Percentiles rank a stretch among this genome's conserved stretches.
phyloP scores from a whole-genome alignment of 2,888 invertebrate species.

The Theristus sp. region DNA sequence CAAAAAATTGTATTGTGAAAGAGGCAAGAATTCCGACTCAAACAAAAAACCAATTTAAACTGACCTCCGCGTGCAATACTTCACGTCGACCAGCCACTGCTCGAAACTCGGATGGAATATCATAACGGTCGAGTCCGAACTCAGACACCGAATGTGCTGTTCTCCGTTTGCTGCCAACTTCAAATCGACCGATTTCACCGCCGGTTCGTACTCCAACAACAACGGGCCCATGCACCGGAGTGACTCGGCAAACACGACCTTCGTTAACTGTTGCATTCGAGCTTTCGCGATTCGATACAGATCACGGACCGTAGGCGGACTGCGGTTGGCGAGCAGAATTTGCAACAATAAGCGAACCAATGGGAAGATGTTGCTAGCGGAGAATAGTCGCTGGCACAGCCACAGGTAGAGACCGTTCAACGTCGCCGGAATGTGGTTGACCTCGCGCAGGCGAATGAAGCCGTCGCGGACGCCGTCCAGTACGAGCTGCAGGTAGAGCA shows the following conservation, averaged over 20 bases:
- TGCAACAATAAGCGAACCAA: slow-evolving; percentile 54
- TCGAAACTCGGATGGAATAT: slow-evolving; percentile 84
- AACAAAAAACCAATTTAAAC: too few relatives aligned
- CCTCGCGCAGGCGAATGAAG: slow-evolving; percentile 71
- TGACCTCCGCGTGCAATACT: slow-evolving; percentile 87
- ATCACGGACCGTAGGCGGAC: slow-evolving; percentile 60
- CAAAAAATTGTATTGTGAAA: too few relatives aligned
- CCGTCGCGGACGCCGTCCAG: slow-evolving; percentile 78
- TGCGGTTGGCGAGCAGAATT: slow-evolving; percentile 63
- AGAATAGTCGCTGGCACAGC: slow-evolving; percentile 78
- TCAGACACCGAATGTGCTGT: slow-evolving; percentile 12
- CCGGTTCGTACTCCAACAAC: slow-evolving; percentile 29
- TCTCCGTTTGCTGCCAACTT: slow-evolving; percentile 35
- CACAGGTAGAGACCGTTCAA: slow-evolving; percentile 82
- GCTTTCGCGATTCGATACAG: slow-evolving; percentile 62
- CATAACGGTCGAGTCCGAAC: not conserved
- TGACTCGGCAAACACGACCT: slow-evolving; percentile 59
- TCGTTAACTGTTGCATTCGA: slow-evolving; percentile 53
- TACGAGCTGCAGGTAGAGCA: slow-evolving; percentile 34
- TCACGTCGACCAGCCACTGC: slow-evolving; percentile 86
- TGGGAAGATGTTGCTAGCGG: slow-evolving; percentile 57
- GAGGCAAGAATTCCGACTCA: too few relatives aligned
- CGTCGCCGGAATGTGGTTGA: slow-evolving; percentile 80
- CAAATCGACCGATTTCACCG: not conserved
- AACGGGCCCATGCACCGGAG: slow-evolving; percentile 52